Evolutionary conservation across 2,888 invertebrate genomes (phyloP), one percentile per base, ranked within the genome.

Genomic region (Diachrysia chrysitis): DNA sequence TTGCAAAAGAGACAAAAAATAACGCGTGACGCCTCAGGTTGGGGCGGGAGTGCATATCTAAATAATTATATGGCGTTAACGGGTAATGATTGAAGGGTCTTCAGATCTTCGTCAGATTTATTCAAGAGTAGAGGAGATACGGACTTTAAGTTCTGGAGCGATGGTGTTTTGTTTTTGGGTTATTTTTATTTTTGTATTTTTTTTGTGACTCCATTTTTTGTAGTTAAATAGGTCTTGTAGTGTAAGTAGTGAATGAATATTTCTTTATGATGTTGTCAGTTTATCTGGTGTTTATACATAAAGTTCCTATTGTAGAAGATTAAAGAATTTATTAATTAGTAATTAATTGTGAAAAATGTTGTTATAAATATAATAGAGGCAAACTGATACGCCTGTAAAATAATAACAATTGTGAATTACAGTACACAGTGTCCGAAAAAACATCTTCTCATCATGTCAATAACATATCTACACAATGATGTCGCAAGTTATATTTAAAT

Each of bases 71-170:
- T 83, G 90, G 85, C 88, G 87, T 89, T 85, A 86, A 87, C 87
- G 88, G 84, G 89, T 91, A 89, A 93, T 94, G 94, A 95, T 95
- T 94, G 94, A 93, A 94, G 92, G 94, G 92, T 93, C 89, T 90
- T 88, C 88, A 42, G 42, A 42, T n/a, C n/a, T 42, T 42, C 42
- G 42, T 42, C n/a, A 42, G 42, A 7, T 42, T 5, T 42, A 16
- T 25, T 25, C 42, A 42, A 91, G 92, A 87, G 85, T 82, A 89
- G 73, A 32, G 56, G 35, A 9, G 51, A 55, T 60, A 66, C 73
- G 84, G 78, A 79, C 71, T 14, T 42, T 16, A 1, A 25, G 6
- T 19, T 16, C 37, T 32, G 14, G 2, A 1, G n/a, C 42, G 12
- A 0, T 62, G 9, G 17, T 4, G 17, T 42, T 23, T 19, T 19